Base-by-base conservation (phyloP, 2,113 vertebrate species). In the Myotis brandtii region DNA sequence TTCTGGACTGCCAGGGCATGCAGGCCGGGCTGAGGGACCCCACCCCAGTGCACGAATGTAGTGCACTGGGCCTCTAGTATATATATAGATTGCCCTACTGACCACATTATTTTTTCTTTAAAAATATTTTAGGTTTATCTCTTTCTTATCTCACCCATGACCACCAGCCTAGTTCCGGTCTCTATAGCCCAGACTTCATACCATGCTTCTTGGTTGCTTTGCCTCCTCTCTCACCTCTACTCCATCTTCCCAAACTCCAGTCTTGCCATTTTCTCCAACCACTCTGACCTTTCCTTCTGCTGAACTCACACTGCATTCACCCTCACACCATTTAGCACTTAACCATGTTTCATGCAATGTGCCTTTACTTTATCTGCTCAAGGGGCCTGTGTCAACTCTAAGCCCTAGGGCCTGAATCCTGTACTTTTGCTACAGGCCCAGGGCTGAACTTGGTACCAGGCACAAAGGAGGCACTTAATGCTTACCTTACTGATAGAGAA, bases 401-500 rank as follows among this genome's bases (percentile, higher is more conserved):
- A 20, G 27, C 25, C 3, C 23, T 40, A 20, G 48, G n/a, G 5
- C 50, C 83, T 37, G 54, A 50, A 43, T 43, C 23, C 75, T 79
- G 7, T 1, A 56, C 70, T 83, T 89, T 77, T 80, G 79, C 62
- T 62, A 52, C 11, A 56, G 37, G 18, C n/a, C 59, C n/a, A 56
- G 43, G 56, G 66, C 52, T 76, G 30, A 37, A 89, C 37, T 81
- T 59, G 27, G 73, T 85, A 82, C 59, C 73, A 89, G 67, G 67
- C 37, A 80, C 80, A 66, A 23, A 64, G 46, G 37, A 89, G 52
- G 59, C 14, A 79, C 82, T 95, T 48, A 93, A 80, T n/a, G 5
- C 48, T 87, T 89, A 46, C 52, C 77, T 92, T 70, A 37, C 34
- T 80, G 54, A 96, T 82, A 90, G 23, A 77, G n/a, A 83, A 96